Percentiles rank a stretch among this genome's conserved stretches.
Conservation (phyloP, 2,888 invertebrate species). For the Drosophila sordidula region DNA sequence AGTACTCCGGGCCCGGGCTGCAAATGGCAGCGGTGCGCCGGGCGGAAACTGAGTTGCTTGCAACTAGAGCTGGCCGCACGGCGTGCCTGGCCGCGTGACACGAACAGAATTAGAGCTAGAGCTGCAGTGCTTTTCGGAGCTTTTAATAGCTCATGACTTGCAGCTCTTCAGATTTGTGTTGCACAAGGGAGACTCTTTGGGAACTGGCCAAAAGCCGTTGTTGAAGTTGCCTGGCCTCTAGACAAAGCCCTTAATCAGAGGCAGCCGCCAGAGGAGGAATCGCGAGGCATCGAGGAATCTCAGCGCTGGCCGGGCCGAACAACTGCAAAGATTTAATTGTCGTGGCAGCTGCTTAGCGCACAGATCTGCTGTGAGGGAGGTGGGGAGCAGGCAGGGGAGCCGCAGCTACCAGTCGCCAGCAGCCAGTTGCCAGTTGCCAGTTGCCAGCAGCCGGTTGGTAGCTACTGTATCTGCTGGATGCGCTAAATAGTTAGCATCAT, state of each 20-base stretch:
- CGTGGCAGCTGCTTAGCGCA: constrained; percentile 51
- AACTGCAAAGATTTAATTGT: constrained; percentile 79
- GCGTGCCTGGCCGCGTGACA: background rate
- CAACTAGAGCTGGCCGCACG: background rate
- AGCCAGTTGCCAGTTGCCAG: constrained; percentile 2
- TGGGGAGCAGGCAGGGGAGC: background rate
- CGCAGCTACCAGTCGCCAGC: constrained; percentile 13
- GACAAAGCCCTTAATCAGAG: constrained; percentile 76
- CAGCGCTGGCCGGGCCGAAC: constrained; percentile 57
- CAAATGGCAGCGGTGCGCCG: constrained; percentile 21
- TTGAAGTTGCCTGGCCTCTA: constrained; percentile 14
- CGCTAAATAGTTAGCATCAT: constrained; percentile 81
- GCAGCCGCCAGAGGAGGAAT: constrained; percentile 34
- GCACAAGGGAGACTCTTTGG: background rate
- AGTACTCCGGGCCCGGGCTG: constrained; percentile 9
- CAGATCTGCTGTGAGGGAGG: constrained; percentile 14
- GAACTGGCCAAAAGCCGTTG: constrained; percentile 56
- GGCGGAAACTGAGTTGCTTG: constrained; percentile 18
- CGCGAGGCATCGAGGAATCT: constrained; percentile 62
- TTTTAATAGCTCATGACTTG: constrained; percentile 1
- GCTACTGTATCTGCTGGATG: constrained; percentile 75
- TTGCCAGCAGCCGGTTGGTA: constrained; percentile 2
- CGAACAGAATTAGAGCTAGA: background rate
- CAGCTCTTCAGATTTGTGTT: background rate
- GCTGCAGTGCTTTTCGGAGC: background rate